phyloP scores from a whole-genome alignment of 2,113 vertebrate genomes.

The Syngnathus floridae region DNA sequence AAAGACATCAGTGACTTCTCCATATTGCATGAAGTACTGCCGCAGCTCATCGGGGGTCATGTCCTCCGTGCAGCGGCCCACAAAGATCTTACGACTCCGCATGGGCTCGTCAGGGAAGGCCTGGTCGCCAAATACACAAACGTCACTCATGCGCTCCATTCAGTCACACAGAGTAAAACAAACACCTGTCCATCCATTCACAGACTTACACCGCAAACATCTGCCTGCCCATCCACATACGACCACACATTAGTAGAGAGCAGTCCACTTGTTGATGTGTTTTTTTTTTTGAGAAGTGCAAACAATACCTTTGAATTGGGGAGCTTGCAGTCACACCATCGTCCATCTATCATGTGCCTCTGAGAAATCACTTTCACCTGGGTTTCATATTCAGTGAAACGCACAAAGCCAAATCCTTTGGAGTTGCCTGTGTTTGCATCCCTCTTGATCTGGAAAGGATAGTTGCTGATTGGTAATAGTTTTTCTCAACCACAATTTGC shows the following conservation, averaged over 20 bases:
- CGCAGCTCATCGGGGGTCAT: conserved; percentile 89
- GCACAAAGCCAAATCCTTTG: conserved; percentile 97
- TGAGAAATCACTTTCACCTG: conserved; percentile 97
- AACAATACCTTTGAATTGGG: conserved; percentile 92
- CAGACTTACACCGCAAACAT: background rate
- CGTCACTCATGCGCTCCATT: background rate
- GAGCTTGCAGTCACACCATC: conserved; percentile 98
- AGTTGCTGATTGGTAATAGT: background rate
- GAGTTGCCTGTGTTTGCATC: conserved; percentile 96
- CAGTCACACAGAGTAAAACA: background rate
- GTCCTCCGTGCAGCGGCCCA: conserved; percentile 96
- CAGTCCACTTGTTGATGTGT: background rate
- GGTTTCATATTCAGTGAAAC: conserved; percentile 97
- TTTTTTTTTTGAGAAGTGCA: background rate
- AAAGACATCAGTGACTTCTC: conserved; percentile 97
- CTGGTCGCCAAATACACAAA: conserved; percentile 54
- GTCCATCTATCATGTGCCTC: conserved; percentile 96
- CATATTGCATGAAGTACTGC: conserved; percentile 98
- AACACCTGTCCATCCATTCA: background rate
- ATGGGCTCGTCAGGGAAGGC: conserved; percentile 89
- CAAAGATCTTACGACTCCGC: conserved; percentile 95
- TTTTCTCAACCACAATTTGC: background rate
- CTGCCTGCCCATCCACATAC: background rate
- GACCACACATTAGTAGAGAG: background rate
- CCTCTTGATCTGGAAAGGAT: conserved; percentile 82